phyloP scores from a whole-genome alignment of 1,140 invertebrate genomes.

The Pseudomyrmex cubaensis region DNA sequence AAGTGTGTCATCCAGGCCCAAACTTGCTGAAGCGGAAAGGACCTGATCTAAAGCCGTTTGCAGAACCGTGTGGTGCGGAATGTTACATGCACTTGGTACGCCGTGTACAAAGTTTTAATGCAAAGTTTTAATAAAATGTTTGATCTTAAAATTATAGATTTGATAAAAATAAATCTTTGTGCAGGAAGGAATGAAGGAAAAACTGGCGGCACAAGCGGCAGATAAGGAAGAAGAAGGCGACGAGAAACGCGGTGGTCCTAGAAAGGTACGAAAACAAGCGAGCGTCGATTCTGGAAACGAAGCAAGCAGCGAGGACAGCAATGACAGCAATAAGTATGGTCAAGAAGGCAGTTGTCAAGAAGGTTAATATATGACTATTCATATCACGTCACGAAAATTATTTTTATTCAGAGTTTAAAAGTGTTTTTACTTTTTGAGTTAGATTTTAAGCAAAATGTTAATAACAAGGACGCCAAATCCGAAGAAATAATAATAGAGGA shows the following conservation, averaged over 20 bases:
- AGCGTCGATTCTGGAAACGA: conserved; percentile 95
- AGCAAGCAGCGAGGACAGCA: conserved; percentile 96
- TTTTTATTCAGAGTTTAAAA: background rate
- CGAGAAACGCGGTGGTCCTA: conserved; percentile 85
- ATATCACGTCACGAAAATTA: background rate
- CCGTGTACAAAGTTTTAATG: background rate
- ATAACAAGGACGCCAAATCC: conserved; percentile 79
- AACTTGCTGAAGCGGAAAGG: conserved; percentile 95
- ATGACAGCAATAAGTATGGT: conserved; percentile 91
- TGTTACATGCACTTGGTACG: conserved; percentile 95
- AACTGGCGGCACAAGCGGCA: conserved; percentile 89
- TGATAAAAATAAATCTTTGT: conserved; percentile 5
- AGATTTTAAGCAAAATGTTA: conserved; percentile 84
- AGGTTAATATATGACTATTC: conserved; percentile 70
- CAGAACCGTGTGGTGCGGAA: conserved; percentile 93
- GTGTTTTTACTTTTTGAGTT: conserved; percentile 14
- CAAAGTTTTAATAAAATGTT: background rate
- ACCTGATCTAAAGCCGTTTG: conserved; percentile 94
- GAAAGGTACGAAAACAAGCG: conserved; percentile 89
- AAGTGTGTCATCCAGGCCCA: conserved; percentile 96
- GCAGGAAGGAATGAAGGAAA: conserved; percentile 93
- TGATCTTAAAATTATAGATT: background rate
- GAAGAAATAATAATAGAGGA: conserved; percentile 80
- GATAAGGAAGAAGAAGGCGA: conserved; percentile 86
- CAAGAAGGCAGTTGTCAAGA: conserved; percentile 83